Percentiles rank a stretch among this genome's conserved stretches.
These are phyloP conservation scores for Parazoanthus swiftii DNA, from an alignment of 92 coral and sea anemone genomes.

Conservation along the genomic window DNA sequence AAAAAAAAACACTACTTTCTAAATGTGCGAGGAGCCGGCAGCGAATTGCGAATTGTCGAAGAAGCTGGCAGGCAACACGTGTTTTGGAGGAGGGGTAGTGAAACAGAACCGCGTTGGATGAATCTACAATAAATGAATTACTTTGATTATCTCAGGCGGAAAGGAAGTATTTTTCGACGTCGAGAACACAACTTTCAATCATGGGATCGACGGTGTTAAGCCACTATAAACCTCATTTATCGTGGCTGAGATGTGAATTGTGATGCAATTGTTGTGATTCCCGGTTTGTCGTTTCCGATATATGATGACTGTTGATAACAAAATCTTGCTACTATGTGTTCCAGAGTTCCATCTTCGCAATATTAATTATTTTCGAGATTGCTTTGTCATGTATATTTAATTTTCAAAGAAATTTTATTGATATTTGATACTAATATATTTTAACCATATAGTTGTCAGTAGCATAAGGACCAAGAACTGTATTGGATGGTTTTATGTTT, in stretches of 20 bases:
- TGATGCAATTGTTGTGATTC: slow-evolving; percentile 17
- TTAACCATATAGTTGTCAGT: neutral
- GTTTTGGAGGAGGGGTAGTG: slow-evolving; percentile 35
- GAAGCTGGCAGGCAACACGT: slow-evolving; percentile 36
- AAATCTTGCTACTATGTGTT: neutral
- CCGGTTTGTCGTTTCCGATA: neutral
- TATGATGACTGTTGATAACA: neutral
- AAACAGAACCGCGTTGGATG: slow-evolving; percentile 1
- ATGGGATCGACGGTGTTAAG: too few species aligned
- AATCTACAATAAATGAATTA: neutral
- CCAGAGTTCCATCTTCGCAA: neutral
- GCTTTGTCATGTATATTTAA: neutral
- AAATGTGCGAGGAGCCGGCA: slow-evolving; percentile 15
- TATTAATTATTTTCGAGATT: neutral
- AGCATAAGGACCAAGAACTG: neutral
- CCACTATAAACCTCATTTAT: too few species aligned
- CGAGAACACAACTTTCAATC: neutral
- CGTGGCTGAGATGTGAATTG: neutral
- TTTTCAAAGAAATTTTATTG: too few species aligned
- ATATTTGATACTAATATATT: neutral
- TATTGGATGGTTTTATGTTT: too few species aligned
- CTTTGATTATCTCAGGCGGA: neutral
- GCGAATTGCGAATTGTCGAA: neutral
- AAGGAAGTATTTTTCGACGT: neutral
- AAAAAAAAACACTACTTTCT: neutral